phyloP scores from a whole-genome alignment of 1,140 invertebrate species.

The Pollicipes pollicipes region DNA sequence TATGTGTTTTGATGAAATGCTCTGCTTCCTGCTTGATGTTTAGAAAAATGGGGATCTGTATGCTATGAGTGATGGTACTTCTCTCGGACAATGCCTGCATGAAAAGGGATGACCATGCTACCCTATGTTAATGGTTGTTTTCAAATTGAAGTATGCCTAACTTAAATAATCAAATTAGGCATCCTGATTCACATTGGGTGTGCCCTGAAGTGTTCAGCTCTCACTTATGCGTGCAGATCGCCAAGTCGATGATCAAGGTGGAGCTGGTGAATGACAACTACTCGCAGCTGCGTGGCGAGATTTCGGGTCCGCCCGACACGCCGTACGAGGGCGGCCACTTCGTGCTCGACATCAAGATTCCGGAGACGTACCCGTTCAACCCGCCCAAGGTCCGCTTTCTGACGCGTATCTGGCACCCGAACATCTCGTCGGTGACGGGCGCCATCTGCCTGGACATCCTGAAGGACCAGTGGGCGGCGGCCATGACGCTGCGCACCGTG shows the following conservation, averaged over 20 bases:
- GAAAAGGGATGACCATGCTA: no score
- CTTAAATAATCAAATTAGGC: no score
- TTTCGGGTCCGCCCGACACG: constrained; percentile 82
- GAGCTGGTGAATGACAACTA: constrained; percentile 79
- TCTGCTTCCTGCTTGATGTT: no score
- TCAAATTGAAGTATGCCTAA: no score
- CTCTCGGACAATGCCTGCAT: no score
- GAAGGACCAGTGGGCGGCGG: constrained; percentile 99
- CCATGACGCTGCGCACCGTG: constrained; percentile 92
- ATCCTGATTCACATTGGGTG: no score
- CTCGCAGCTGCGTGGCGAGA: constrained; percentile 77
- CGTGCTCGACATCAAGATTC: constrained; percentile 89
- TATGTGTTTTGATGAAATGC: no score
- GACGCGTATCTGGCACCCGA: constrained; percentile 99
- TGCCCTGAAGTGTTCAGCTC: no score
- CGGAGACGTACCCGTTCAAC: constrained; percentile 98
- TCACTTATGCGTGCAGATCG: no score
- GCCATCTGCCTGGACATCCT: constrained; percentile 98
- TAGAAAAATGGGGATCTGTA: no score
- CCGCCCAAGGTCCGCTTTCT: constrained; percentile 91
- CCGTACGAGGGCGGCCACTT: constrained; percentile 92
- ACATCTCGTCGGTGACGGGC: constrained; percentile 96
- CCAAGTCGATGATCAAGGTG: constrained; percentile 77
- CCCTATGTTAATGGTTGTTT: no score
- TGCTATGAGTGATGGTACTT: no score